Conservation (phyloP, 2,888 invertebrate genomes). For the Bembecia ichneumoniformis region DNA sequence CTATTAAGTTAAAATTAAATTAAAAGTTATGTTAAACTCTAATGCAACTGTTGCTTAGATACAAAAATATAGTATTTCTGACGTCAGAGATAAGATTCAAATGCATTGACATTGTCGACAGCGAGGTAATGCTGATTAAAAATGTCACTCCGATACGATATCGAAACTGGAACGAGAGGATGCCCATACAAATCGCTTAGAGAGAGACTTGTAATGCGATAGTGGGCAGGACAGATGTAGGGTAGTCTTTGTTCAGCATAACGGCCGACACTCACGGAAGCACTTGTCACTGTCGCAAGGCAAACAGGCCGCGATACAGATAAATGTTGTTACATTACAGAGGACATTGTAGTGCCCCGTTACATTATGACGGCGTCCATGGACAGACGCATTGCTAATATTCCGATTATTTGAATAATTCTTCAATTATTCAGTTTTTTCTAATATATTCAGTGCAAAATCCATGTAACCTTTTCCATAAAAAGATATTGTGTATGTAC, state of each 20-base stretch:
- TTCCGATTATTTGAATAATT: no score
- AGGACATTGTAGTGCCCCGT: constrained; percentile 7
- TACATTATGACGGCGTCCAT: constrained; percentile 21
- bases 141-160: constrained; percentile 38
- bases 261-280: constrained; percentile 59
- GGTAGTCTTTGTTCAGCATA: constrained; percentile 53
- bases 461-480: no score
- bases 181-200: constrained; percentile 57
- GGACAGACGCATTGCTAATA: constrained; percentile 7
- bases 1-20: no score
- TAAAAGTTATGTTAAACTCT: no score
- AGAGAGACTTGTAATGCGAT: constrained; percentile 48
- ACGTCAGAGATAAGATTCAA: background rate
- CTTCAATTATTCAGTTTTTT: no score
- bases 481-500: no score
- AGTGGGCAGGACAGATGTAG: constrained; percentile 44
- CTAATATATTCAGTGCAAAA: no score
- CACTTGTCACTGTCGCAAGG: constrained; percentile 57
- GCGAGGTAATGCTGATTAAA: constrained; percentile 28
- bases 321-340: constrained; percentile 44
- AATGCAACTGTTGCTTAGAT: no score
- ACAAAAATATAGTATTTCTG: no score
- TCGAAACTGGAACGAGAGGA: constrained; percentile 45
- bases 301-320: constrained; percentile 33
- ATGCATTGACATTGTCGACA: constrained; percentile 2